Evolutionary conservation across 1,140 invertebrate genomes (phyloP), one percentile per base, ranked within the genome.

Genomic region (Trichonephila clavata): DNA sequence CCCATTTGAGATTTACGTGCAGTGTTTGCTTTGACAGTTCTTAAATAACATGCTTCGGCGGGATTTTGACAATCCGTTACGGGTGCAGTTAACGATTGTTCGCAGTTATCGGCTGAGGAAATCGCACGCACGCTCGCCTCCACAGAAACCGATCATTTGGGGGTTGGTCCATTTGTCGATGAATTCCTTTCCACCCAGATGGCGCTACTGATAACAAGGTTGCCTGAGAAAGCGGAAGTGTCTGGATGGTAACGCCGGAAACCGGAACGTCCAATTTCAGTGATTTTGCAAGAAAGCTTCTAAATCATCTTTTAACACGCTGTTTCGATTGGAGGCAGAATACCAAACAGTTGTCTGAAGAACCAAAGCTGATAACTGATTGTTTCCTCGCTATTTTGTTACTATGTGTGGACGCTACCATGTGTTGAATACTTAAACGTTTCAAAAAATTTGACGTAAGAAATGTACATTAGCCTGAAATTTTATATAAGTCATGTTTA

Each of bases 161-260:
- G 14, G n/a, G 68, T 13, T 61, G n/a, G 68, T 71, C 68, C 68
- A 71, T 71, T 71, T 71, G 68, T 71, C 27, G n/a, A 71, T 32
- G 68, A 71, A 71, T 71, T 71, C 68, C 68, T 71, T 71, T 71
- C 68, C 68, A 71, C 68, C 14, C n/a, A 32, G 68, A 71, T 71
- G 68, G 68, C 68, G 24, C 68, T 71, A 18, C 3, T 71, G 68
- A 71, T 71, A 71, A 71, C 14, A 71, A 71, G 68, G 68, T 71
- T 32, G 68, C 24, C 14, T 71, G 68, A 71, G 68, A 71, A 14
- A 71, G 24, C n/a, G 68, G 68, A 71, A 71, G 68, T 27, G 24
- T 27, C 68, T 16, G 60, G 16, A 61, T 21, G 16, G 16, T 18
- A 21, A 61, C 16, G 68, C n/a, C 68, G 68, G 68, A 71, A 71